Evolutionary conservation across 35 echinoderm and acorn worm species (phyloP), one percentile per base, ranked within the genome.

Genomic region (Diadema setosum): DNA sequence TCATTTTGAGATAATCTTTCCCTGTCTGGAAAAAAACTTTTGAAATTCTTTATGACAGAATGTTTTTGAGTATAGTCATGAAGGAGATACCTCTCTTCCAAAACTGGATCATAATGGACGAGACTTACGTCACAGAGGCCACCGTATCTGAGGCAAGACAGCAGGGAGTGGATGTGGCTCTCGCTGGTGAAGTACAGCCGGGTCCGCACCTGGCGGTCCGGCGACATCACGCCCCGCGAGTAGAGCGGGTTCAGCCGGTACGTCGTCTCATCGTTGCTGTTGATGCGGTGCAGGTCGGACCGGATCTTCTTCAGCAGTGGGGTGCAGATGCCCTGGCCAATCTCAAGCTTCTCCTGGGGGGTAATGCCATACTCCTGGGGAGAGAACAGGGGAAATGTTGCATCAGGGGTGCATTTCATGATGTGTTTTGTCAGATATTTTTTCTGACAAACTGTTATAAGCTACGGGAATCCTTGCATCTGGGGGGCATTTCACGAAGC

Each of bases 131-230:
- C 86, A 82, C 96, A 99, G 0, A 99, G 87, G 16, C 89, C 89
- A 12, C 96, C 96, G 34, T 86, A 94, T 42, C 93, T 27, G 0
- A 99, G 86, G 37, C 96, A 99, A 1, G 92, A 94, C 5, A 99
- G 86, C 42, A 99, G 59, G 36, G 96, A 95, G 40, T 99, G 96
- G 12, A 99, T 99, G 39, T 94, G 96, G 74, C 96, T 99, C 82
- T 99, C 96, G 87, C 96, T 99, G 30, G 96, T 99, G 75, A 99
- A 99, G 84, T 99, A 99, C 7, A 99, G 90, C 23, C 96, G 52
- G 4, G 96, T 95, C 18, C 96, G 50, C 30, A 99, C 96, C n/a
- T 99, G 96, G 29, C 96, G 76, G n/a, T 88, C 96, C 8, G 96
- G 96, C 50, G 96, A 95, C 82, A 99, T 27, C 4, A 99, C 96